Percentiles rank a stretch among this genome's conserved stretches.
Conservation (phyloP, 2,113 vertebrate genomes). For the Takifugu bimaculatus region DNA sequence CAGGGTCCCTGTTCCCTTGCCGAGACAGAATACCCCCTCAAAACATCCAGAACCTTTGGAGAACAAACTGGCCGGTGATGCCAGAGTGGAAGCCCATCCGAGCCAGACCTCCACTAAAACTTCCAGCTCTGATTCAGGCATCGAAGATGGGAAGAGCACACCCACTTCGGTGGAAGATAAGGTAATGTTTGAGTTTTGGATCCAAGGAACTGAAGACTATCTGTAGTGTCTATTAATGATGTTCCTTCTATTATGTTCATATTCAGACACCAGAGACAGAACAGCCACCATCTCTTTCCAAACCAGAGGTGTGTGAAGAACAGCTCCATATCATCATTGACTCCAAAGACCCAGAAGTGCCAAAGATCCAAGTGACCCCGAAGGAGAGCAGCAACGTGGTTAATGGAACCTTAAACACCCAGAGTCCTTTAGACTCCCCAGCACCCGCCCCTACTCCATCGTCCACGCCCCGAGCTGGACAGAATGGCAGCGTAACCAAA, state of each 20-base stretch:
- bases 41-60: conserved; percentile 37
- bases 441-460: conserved; percentile 7
- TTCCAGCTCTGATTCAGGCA: conserved; percentile 63
- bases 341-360: neutral
- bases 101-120: conserved; percentile 68
- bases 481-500: conserved; percentile 7
- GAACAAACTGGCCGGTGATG: conserved; percentile 1
- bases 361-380: conserved; percentile 8
- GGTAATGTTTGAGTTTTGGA: conserved; percentile 13
- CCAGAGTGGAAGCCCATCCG: conserved; percentile 52
- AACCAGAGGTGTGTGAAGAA: conserved; percentile 13
- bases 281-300: conserved; percentile 20
- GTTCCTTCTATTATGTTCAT: no score
- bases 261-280: conserved; percentile 56
- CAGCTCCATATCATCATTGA: conserved; percentile 1
- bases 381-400: neutral
- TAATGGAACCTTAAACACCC: neutral
- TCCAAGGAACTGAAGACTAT: no score
- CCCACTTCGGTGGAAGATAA: conserved; percentile 67
- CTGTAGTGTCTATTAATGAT: no score
- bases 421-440: conserved; percentile 3
- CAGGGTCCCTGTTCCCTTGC: conserved; percentile 42
- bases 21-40: conserved; percentile 16
- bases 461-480: neutral
- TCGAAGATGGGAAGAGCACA: conserved; percentile 68